phyloP scores from a whole-genome alignment of 2,113 vertebrate genomes.

The Engystomops pustulosus region DNA sequence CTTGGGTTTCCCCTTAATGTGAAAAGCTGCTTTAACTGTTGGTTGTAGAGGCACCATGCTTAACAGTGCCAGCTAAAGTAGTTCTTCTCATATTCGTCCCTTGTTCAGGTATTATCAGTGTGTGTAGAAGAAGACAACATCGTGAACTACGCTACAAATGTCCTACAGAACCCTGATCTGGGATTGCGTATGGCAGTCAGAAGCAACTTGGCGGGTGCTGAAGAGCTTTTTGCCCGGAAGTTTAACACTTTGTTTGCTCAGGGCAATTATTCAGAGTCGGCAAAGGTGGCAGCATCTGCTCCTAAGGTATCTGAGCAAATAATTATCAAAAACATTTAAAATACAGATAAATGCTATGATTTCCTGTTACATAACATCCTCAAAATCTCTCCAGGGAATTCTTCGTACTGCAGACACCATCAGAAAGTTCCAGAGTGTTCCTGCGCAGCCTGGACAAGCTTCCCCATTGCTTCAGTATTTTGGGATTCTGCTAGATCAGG shows the following conservation, averaged over 20 bases:
- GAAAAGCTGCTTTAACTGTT: too few relatives aligned
- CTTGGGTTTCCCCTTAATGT: too few relatives aligned
- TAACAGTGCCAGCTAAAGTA: background rate
- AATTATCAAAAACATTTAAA: too few relatives aligned
- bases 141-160: constrained; percentile 87
- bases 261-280: constrained; percentile 89
- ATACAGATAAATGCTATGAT: too few relatives aligned
- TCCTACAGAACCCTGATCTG: constrained; percentile 91
- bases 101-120: constrained; percentile 85
- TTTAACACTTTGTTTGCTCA: constrained; percentile 88
- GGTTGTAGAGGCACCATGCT: too few relatives aligned
- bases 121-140: constrained; percentile 95
- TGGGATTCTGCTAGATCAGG: constrained; percentile 89
- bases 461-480: constrained; percentile 92
- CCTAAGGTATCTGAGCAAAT: constrained; percentile 80
- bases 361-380: background rate
- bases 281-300: constrained; percentile 88
- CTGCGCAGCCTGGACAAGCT: constrained; percentile 86
- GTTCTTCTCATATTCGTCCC: background rate
- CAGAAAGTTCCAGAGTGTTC: constrained; percentile 87
- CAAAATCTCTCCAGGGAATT: constrained; percentile 75
- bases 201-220: constrained; percentile 87
- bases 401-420: constrained; percentile 88
- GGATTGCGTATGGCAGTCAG: constrained; percentile 87
- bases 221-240: constrained; percentile 89